Conservation (phyloP, 2,888 invertebrate species). For the Hypomecis punctinalis region DNA sequence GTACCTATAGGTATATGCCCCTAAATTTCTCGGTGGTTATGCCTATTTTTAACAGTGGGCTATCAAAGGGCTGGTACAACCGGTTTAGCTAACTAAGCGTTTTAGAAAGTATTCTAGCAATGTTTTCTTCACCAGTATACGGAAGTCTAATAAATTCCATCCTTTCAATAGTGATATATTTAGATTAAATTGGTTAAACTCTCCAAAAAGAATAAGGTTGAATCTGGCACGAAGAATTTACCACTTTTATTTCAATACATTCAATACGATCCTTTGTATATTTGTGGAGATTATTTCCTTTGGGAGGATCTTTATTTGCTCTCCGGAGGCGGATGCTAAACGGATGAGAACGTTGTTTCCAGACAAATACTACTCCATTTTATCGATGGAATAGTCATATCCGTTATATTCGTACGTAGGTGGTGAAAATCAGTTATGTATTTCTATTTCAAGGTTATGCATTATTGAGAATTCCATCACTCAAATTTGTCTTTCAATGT, state of each 20-base stretch:
- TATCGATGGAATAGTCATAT: constrained; percentile 9
- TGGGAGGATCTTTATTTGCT: constrained; percentile 21
- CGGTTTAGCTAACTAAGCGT: no score
- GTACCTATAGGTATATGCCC: no score
- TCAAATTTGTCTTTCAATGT: no score
- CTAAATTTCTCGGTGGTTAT: no score
- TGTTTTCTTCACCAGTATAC: no score
- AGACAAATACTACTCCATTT: constrained; percentile 14
- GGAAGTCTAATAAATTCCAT: no score
- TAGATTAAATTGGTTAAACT: neutral
- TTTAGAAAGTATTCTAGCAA: no score
- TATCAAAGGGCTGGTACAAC: no score
- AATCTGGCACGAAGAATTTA: neutral
- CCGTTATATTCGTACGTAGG: neutral
- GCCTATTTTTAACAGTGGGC: no score
- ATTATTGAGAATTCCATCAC: no score
- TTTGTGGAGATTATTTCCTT: constrained; percentile 20
- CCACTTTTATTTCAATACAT: constrained; percentile 3
- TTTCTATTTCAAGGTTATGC: no score
- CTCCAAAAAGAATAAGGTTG: neutral
- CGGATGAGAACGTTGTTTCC: constrained; percentile 13
- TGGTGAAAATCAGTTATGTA: neutral
- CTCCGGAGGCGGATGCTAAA: constrained; percentile 12
- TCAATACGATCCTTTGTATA: constrained; percentile 9
- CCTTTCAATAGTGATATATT: neutral